phyloP scores from a whole-genome alignment of 2,888 invertebrate genomes.

The Sclerodermus sp. region DNA sequence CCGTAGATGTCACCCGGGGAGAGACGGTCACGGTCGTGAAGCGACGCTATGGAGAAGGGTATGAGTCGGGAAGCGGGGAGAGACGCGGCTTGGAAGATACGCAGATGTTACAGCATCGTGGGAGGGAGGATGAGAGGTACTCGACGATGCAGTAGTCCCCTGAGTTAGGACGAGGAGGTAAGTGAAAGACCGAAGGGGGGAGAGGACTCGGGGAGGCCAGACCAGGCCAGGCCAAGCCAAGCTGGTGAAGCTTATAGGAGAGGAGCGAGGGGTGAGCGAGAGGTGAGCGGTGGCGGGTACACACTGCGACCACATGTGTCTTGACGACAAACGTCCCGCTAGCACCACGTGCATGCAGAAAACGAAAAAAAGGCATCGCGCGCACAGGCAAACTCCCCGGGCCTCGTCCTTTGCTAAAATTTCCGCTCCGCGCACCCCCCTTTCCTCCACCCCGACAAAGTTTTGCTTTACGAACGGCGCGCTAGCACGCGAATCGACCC shows the following conservation, averaged over 20 bases:
- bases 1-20: no score
- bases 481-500: no score
- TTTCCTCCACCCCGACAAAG: no score
- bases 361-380: background rate
- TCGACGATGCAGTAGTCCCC: no score
- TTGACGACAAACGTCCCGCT: slow-evolving; percentile 7
- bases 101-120: slow-evolving; percentile 22
- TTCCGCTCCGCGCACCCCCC: background rate
- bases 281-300: slow-evolving; percentile 13
- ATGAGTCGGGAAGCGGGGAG: background rate
- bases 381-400: background rate
- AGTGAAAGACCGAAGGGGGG: background rate
- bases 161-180: background rate
- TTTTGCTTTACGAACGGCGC: no score
- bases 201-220: background rate
- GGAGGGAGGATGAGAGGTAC: slow-evolving; percentile 6
- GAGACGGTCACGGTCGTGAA: no score
- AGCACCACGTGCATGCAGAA: slow-evolving; percentile 13
- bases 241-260: no score
- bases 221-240: no score
- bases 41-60: no score
- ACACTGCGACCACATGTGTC: slow-evolving; percentile 19
- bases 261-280: no score
- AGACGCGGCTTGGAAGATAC: slow-evolving; percentile 6
- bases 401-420: background rate